Base-by-base conservation (phyloP, 2,113 vertebrate species). In the Hirundichthys speculiger region DNA sequence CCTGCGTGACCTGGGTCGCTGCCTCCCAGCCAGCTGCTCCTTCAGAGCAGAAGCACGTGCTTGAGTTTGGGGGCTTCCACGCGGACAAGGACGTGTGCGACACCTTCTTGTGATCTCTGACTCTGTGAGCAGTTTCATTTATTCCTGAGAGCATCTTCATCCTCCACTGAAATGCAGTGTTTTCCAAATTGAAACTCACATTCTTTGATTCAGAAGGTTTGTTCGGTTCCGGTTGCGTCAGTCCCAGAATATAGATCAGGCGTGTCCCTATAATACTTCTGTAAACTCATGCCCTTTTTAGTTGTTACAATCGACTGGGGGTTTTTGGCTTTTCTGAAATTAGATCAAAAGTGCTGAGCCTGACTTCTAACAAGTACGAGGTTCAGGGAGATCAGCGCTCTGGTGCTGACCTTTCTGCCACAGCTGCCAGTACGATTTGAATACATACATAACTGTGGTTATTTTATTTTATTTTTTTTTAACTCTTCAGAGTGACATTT, bases 1-100 rank as follows among this genome's bases (percentile, higher is more conserved):
- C 64, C 73, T 40, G 65, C 34, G 2, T 73, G 82, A 82, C 84
- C 84, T 0, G 42, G 77, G 63, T 50, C 70, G 20, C 20, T 25
- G 57, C 61, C 55, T 69, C 65, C 54, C 25, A 15, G 49, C 66
- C 73, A 64, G 54, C 72, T 69, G 70, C 68, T 80, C 52, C 48
- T 24, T 61, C 30, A 19, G 4, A 15, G 39, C 30, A 15, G 14
- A 5, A 13, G 39, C 51, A 13, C 8, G 41, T 8, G 45, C 11
- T 60, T 16, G 2, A 0, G 38, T 47, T 18, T 43, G 30, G 47
- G 21, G 69, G 20, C 34, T 27, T 11, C 15, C 2, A 50, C n/a
- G 15, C 25, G 18, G 42, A 40, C 24, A 18, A 34, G 40, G 52
- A 18, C 18, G 34, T 2, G 2, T 19, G 15, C 5, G 6, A 34